Conservation (phyloP, 2,888 invertebrate species). For the Dysmachus trigonus region DNA sequence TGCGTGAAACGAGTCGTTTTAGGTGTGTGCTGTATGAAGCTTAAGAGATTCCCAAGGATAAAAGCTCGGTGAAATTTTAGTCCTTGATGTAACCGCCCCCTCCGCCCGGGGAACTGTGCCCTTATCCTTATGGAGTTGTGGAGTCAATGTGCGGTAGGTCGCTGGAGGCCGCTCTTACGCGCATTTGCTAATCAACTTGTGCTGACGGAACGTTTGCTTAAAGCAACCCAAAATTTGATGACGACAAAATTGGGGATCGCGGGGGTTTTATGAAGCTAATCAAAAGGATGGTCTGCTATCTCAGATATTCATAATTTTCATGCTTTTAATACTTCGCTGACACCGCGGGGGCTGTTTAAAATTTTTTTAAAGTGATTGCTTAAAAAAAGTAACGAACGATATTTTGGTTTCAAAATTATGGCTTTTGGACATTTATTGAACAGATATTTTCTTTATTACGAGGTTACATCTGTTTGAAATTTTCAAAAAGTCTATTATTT, state of each 20-base stretch:
- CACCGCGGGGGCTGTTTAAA: not conserved
- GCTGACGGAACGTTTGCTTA: not conserved
- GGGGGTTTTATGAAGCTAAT: not conserved
- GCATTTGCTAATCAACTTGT: not conserved
- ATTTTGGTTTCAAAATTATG: not conserved
- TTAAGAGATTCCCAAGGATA: constrained; percentile 29
- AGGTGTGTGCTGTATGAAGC: constrained; percentile 6
- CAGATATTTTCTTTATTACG: no score
- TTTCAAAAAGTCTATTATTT: no score
- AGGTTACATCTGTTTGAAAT: no score
- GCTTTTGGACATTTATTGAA: no score
- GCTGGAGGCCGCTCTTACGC: not conserved
- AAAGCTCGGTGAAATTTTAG: not conserved
- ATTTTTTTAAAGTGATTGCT: not conserved
- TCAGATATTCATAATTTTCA: not conserved
- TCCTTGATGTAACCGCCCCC: not conserved
- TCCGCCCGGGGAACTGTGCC: not conserved
- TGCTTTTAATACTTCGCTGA: not conserved
- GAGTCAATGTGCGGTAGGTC: constrained; percentile 22
- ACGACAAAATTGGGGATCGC: not conserved
- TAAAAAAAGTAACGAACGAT: not conserved
- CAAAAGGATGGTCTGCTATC: not conserved
- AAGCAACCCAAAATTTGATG: not conserved
- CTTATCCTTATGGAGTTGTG: not conserved
- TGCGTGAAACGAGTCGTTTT: constrained; percentile 3